Conservation (phyloP, 2,888 invertebrate genomes). For the Cosmorhoe ocellata region DNA sequence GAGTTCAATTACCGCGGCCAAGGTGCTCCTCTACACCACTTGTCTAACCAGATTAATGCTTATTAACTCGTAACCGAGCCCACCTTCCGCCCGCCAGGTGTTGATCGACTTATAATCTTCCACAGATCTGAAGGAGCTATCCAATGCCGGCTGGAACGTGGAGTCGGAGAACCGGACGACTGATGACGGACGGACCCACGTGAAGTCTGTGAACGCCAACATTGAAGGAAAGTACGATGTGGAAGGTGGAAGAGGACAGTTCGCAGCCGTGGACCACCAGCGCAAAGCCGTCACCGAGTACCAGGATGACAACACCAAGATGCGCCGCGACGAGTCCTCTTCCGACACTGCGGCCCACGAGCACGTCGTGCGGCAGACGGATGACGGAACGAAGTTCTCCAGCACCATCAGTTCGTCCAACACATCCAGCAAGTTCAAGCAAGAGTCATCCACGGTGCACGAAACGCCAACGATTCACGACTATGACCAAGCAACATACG, state of each 20-base stretch:
- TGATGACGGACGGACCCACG: constrained; percentile 85
- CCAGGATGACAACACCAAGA: constrained; percentile 68
- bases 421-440: constrained; percentile 62
- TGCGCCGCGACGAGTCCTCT: constrained; percentile 64
- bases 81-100: not conserved
- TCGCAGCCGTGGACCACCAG: constrained; percentile 84
- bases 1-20: constrained; percentile 79
- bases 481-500: constrained; percentile 49
- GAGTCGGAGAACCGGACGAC: constrained; percentile 84
- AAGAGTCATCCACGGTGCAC: constrained; percentile 60
- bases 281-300: constrained; percentile 76
- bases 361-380: constrained; percentile 65
- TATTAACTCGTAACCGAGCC: constrained; percentile 56
- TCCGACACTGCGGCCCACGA: constrained; percentile 66
- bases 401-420: constrained; percentile 63
- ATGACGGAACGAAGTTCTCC: constrained; percentile 64
- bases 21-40: constrained; percentile 66
- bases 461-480: constrained; percentile 56
- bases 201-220: constrained; percentile 83
- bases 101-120: constrained; percentile 29
- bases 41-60: constrained; percentile 67
- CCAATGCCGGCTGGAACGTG: constrained; percentile 86
- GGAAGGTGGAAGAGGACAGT: constrained; percentile 85
- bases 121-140: constrained; percentile 74
- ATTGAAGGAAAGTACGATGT: constrained; percentile 85